Percentiles rank a stretch among this genome's conserved stretches.
These are phyloP conservation scores for Ginglymostoma cirratum DNA, from an alignment of 2,113 vertebrate genomes.

Conservation along the genomic window DNA sequence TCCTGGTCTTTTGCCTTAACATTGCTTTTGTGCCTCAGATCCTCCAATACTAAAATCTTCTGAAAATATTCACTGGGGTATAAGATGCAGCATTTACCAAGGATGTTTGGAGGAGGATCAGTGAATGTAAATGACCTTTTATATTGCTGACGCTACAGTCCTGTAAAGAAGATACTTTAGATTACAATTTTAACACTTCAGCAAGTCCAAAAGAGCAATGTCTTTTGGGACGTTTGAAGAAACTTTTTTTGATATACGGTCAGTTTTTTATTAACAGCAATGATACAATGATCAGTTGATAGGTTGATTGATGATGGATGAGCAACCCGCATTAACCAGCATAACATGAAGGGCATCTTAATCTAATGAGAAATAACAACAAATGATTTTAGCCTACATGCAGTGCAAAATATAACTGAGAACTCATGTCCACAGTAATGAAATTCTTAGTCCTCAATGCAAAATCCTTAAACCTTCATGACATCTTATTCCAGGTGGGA, in stretches of 20 bases:
- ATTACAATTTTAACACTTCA: neutral
- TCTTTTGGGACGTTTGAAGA: no score
- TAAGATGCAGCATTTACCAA: neutral
- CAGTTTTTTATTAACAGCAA: neutral
- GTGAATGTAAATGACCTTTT: neutral
- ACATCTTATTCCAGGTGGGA: slow-evolving; percentile 57
- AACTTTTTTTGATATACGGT: no score
- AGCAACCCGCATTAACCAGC: neutral
- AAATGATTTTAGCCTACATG: neutral
- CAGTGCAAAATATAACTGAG: neutral
- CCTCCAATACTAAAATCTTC: neutral
- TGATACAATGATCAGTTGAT: neutral
- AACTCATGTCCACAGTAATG: neutral
- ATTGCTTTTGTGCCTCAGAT: neutral
- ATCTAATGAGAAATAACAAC: neutral
- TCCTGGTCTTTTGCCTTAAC: neutral
- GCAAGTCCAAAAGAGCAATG: neutral
- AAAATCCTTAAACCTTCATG: neutral
- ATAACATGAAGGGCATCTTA: neutral
- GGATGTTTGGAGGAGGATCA: neutral
- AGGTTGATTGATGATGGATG: neutral
- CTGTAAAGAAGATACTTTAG: neutral
- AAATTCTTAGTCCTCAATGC: neutral
- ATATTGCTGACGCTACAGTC: neutral
- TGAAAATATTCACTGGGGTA: neutral